Percentiles rank a stretch among this genome's conserved stretches.
Conservation (phyloP, 2,888 invertebrate genomes). For the Spisula subtruncata region DNA sequence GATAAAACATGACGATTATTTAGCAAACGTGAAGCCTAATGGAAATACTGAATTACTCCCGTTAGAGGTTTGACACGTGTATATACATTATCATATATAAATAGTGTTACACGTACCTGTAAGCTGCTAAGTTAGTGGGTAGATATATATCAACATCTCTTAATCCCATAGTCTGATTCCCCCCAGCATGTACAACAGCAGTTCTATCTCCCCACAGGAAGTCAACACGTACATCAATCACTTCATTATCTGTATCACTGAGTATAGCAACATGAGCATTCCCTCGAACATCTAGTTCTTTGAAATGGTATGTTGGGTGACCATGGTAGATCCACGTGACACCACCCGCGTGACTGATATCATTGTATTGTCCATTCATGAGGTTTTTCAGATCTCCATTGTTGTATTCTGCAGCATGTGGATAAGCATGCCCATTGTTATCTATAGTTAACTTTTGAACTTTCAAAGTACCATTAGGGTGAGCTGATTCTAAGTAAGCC, state of each 20-base stretch:
- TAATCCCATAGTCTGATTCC: slow-evolving; percentile 75
- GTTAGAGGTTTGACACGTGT: too few species aligned
- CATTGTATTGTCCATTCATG: slow-evolving; percentile 75
- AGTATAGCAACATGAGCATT: slow-evolving; percentile 81
- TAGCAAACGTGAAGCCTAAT: too few species aligned
- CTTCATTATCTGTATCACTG: slow-evolving; percentile 74
- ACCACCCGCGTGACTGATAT: slow-evolving; percentile 76
- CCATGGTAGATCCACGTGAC: slow-evolving; percentile 79
- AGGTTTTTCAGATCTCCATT: slow-evolving; percentile 72
- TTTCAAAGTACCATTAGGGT: slow-evolving; percentile 52
- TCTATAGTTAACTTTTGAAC: slow-evolving; percentile 72
- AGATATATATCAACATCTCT: slow-evolving; percentile 76
- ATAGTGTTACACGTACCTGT: slow-evolving; percentile 73
- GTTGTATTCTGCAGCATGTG: slow-evolving; percentile 63
- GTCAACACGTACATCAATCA: slow-evolving; percentile 62
- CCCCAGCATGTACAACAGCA: slow-evolving; percentile 80
- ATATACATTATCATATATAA: too few species aligned
- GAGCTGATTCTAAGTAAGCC: slow-evolving; percentile 72
- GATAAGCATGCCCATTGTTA: slow-evolving; percentile 78
- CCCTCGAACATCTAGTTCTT: slow-evolving; percentile 74
- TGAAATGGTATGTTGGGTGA: slow-evolving; percentile 66
- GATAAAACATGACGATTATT: too few species aligned
- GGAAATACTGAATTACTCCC: too few species aligned
- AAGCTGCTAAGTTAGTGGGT: slow-evolving; percentile 79
- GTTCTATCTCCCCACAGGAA: slow-evolving; percentile 77